phyloP scores from a whole-genome alignment of 1,140 invertebrate species.

The Musca domestica region DNA sequence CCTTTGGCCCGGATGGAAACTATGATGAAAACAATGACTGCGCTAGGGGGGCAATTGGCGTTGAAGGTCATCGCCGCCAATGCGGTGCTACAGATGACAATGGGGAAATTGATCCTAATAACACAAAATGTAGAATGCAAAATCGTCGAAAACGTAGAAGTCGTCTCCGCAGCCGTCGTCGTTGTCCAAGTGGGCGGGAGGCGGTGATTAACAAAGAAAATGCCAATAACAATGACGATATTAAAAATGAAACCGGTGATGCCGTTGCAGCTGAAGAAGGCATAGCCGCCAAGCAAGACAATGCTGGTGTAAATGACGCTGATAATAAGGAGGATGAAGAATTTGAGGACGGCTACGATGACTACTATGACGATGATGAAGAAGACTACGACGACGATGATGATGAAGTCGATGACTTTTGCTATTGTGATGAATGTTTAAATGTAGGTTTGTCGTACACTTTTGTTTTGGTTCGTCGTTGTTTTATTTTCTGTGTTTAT shows the following conservation, averaged over 20 bases:
- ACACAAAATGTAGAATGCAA: background rate
- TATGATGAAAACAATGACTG: background rate
- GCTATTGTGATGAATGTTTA: slow-evolving; percentile 72
- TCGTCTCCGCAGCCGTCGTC: background rate
- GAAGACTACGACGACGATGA: slow-evolving; percentile 40
- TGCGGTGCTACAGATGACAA: background rate
- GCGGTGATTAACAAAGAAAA: background rate
- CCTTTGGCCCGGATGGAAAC: background rate
- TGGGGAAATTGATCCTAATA: slow-evolving; percentile 47
- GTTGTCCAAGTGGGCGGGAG: too few species aligned
- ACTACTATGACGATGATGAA: slow-evolving; percentile 35
- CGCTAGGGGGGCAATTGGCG: too few species aligned
- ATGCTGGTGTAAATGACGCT: slow-evolving; percentile 18
- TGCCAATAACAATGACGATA: slow-evolving; percentile 15
- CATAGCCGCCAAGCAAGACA: background rate
- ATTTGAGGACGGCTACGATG: slow-evolving; percentile 27
- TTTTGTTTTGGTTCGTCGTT: slow-evolving; percentile 2
- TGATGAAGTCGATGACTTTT: slow-evolving; percentile 58
- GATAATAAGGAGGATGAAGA: slow-evolving; percentile 23
- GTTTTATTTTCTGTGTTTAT: background rate
- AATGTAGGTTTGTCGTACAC: slow-evolving; percentile 56
- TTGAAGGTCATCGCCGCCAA: slow-evolving; percentile 48
- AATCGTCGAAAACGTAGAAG: slow-evolving; percentile 8
- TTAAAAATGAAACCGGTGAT: background rate
- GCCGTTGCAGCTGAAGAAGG: background rate